A percentile compares a stretch with the other conserved stretches of the same genome.
These are phyloP conservation scores for Salminus brasiliensis DNA, from an alignment of 2,113 vertebrate genomes.

Conservation along the genomic window DNA sequence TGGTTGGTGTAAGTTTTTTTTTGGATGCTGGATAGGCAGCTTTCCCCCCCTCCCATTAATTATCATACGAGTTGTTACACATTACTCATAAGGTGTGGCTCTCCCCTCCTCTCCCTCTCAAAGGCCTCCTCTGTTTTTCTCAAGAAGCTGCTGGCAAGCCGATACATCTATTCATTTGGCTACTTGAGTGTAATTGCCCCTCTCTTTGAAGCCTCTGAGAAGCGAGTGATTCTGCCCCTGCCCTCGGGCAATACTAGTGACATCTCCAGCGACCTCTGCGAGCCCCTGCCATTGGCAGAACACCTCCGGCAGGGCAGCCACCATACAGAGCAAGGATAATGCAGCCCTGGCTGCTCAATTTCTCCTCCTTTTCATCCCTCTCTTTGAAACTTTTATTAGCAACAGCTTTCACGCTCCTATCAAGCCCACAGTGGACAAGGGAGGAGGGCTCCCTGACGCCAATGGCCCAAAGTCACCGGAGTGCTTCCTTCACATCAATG, in stretches of 20 bases:
- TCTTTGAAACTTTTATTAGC: slow-evolving; percentile 76
- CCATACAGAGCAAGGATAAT: slow-evolving; percentile 67
- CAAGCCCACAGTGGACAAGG: slow-evolving; percentile 61
- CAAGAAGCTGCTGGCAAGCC: slow-evolving; percentile 59
- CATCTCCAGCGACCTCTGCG: slow-evolving; percentile 62
- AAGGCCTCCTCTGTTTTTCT: slow-evolving; percentile 62
- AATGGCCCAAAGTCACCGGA: slow-evolving; percentile 49
- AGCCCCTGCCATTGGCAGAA: slow-evolving; percentile 46
- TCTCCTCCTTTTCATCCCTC: slow-evolving; percentile 70
- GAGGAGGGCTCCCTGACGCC: slow-evolving; percentile 53
- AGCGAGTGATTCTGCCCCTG: slow-evolving; percentile 68
- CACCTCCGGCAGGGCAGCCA: slow-evolving; percentile 53
- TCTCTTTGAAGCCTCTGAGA: slow-evolving; percentile 74
- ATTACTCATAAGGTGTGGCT: slow-evolving; percentile 73
- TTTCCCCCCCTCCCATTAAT: slow-evolving; percentile 49
- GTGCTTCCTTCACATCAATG: slow-evolving; percentile 53
- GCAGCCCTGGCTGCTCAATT: slow-evolving; percentile 63
- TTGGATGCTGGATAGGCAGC: slow-evolving; percentile 50
- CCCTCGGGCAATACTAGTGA: slow-evolving; percentile 67
- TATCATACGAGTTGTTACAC: slow-evolving; percentile 58
- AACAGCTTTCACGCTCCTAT: slow-evolving; percentile 71
- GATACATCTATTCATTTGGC: slow-evolving; percentile 70
- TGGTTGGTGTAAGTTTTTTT: slow-evolving; percentile 48
- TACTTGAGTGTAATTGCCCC: slow-evolving; percentile 73
- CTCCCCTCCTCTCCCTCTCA: slow-evolving; percentile 56